Percentiles rank a stretch among this genome's conserved stretches.
Evolutionary conservation across 1,140 invertebrate genomes (phyloP).

Genomic region (Achroia grisella): DNA sequence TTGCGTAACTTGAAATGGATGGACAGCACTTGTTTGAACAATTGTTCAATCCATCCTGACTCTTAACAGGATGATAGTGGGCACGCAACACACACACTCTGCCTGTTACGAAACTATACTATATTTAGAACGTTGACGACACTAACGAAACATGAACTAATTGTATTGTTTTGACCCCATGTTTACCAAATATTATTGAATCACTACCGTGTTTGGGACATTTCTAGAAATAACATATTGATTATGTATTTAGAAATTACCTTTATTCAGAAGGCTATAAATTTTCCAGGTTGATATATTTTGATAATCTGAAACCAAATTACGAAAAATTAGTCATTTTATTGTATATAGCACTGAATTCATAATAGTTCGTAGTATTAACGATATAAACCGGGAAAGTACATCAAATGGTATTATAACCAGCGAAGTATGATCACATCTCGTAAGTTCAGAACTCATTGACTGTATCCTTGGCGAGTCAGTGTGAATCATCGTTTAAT

Average conservation of each 20-base stretch:
- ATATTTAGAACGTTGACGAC: slow-evolving; percentile 57
- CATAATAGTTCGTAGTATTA: no score
- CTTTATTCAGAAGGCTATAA: slow-evolving; percentile 16
- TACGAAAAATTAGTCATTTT: no score
- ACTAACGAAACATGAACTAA: slow-evolving; percentile 40
- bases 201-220: no score
- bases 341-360: no score
- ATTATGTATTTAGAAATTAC: slow-evolving; percentile 9
- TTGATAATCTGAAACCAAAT: slow-evolving; percentile 19
- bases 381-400: no score
- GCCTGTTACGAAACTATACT: slow-evolving; percentile 36
- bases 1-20: slow-evolving; percentile 13
- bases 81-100: slow-evolving; percentile 29
- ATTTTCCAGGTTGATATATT: slow-evolving; percentile 13
- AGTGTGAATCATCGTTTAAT: no score
- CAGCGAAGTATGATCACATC: no score
- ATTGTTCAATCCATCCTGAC: slow-evolving; percentile 27
- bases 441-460: no score
- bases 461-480: no score
- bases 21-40: slow-evolving; percentile 11
- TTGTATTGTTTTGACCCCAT: slow-evolving; percentile 21
- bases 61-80: slow-evolving; percentile 39
- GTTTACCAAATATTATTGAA: no score
- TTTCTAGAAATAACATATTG: no score
- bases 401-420: not conserved